phyloP scores from a whole-genome alignment of 2,888 invertebrate species.

The Troilus luridus region DNA sequence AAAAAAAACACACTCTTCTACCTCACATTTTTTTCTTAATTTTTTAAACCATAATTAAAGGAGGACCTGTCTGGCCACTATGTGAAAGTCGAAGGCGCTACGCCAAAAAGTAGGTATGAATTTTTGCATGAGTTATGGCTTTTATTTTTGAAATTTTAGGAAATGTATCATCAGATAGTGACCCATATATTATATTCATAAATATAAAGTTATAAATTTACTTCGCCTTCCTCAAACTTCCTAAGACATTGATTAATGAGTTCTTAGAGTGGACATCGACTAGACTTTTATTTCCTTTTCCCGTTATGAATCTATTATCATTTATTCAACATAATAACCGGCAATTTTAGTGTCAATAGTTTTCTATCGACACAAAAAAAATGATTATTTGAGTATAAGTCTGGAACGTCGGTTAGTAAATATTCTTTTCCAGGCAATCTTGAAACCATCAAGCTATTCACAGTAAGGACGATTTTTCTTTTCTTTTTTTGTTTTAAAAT shows the following conservation, averaged over 20 bases:
- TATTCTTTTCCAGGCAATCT: background rate
- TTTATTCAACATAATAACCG: background rate
- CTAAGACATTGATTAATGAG: background rate
- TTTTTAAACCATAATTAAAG: too few species aligned
- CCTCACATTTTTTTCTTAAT: too few species aligned
- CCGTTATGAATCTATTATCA: background rate
- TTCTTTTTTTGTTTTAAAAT: background rate
- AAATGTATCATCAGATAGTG: too few species aligned
- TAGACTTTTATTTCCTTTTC: background rate
- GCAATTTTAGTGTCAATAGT: background rate
- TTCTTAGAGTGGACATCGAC: accelerated
- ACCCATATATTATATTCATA: too few species aligned
- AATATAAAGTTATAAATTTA: too few species aligned
- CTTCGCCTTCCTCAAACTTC: background rate
- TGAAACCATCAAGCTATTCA: background rate
- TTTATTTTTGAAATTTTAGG: too few species aligned
- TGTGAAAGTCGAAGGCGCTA: too few species aligned
- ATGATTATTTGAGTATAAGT: background rate
- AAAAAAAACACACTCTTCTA: too few species aligned
- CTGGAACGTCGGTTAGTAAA: background rate
- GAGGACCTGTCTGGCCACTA: too few species aligned
- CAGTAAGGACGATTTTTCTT: background rate
- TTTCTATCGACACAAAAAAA: background rate
- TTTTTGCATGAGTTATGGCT: too few species aligned
- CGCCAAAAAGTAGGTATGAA: too few species aligned